Evolutionary conservation across 2,888 invertebrate genomes (phyloP).

Genomic region (Steromphala cineraria): DNA sequence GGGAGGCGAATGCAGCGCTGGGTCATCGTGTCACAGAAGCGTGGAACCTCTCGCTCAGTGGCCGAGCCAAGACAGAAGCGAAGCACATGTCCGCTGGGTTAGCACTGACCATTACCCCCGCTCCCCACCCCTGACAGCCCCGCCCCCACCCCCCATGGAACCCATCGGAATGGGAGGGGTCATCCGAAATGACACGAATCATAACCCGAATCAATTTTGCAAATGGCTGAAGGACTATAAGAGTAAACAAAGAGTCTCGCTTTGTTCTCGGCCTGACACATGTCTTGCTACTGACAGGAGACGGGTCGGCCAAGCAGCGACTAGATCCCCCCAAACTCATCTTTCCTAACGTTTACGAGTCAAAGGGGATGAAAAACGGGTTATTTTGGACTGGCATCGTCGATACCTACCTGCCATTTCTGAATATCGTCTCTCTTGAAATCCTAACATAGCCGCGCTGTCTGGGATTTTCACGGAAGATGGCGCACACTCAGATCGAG

Average conservation of each 20-base stretch:
- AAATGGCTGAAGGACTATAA: constrained; percentile 29
- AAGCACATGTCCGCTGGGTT: background rate
- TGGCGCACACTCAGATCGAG: constrained; percentile 15
- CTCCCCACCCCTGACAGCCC: background rate
- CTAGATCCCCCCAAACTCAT: background rate
- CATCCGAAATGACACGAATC: constrained; percentile 1
- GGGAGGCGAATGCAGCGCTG: background rate
- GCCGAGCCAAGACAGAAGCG: background rate
- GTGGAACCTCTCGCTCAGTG: background rate
- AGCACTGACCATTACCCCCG: too few relatives aligned
- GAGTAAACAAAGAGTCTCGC: constrained; percentile 28
- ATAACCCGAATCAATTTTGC: constrained; percentile 20
- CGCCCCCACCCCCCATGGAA: background rate
- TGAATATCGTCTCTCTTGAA: constrained; percentile 8
- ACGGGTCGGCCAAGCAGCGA: background rate
- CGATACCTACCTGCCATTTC: constrained; percentile 6
- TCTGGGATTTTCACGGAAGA: constrained; percentile 23
- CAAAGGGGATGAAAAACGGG: background rate
- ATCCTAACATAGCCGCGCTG: constrained; percentile 13
- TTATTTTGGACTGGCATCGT: background rate
- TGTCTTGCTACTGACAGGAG: constrained; percentile 7
- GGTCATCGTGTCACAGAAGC: background rate
- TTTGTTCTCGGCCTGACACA: constrained; percentile 28
- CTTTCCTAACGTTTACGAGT: background rate
- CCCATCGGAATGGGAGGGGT: background rate